Conservation (phyloP, 2,888 invertebrate genomes). For the Rotaria socialis region DNA sequence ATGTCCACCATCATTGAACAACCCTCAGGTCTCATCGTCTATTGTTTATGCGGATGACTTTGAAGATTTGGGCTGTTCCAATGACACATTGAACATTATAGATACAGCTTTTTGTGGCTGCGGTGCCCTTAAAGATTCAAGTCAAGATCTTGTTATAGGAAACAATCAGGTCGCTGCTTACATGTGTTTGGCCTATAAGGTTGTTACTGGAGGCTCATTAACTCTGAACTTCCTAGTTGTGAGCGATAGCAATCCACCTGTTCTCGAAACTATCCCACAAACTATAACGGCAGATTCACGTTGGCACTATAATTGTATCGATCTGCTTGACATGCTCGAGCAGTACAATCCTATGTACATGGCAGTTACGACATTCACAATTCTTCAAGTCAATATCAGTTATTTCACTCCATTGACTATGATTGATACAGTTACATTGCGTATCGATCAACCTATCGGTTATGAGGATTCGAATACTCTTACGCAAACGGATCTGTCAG, state of each 20-base stretch:
- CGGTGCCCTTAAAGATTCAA: not conserved
- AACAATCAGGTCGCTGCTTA: too few relatives aligned
- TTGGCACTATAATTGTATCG: constrained; percentile 42
- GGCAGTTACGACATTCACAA: not conserved
- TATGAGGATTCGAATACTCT: not conserved
- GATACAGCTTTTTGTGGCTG: constrained; percentile 30
- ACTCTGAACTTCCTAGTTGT: too few relatives aligned
- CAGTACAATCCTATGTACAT: not conserved
- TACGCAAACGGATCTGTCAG: not conserved
- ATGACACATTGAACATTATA: not conserved
- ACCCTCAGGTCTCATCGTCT: not conserved
- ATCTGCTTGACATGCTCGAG: not conserved
- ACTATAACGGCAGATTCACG: constrained; percentile 8
- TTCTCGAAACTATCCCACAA: not conserved
- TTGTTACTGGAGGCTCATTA: too few relatives aligned
- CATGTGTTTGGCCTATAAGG: too few relatives aligned
- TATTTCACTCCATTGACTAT: not conserved
- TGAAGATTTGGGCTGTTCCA: not conserved
- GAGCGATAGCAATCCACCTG: too few relatives aligned
- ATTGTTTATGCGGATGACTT: constrained; percentile 5
- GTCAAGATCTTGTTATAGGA: too few relatives aligned
- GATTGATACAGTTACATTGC: constrained; percentile 35
- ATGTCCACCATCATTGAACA: constrained; percentile 38
- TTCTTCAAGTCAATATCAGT: not conserved
- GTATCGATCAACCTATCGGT: constrained; percentile 16